Evolutionary conservation across 2,113 vertebrate species (phyloP), one percentile per base, ranked within the genome.

Genomic region (Argyrosomus japonicus): DNA sequence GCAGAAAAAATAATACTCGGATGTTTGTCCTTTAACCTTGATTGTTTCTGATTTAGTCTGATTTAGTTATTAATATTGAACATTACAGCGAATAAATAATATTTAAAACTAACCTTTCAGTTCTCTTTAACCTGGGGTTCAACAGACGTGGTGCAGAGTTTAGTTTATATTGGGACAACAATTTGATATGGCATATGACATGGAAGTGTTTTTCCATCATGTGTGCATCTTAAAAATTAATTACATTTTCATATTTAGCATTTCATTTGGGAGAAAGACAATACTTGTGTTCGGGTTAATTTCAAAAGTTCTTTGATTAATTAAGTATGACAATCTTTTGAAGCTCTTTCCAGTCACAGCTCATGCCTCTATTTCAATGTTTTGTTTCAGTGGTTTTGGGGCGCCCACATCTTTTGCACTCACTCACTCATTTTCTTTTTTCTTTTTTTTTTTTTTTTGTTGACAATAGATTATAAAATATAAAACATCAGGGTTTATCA

Each of bases 391-490:
- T 14, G n/a, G 13, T 45, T 29, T 36, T 60, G 19, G 2, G 69
- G 11, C 25, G 3, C 12, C 6, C 3, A 6, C 6, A 14, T 53
- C 1, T 48, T 62, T 57, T 62, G 45, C 11, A 47, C 43, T 4
- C 13, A 25, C 29, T 27, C 5, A 58, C 43, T 23, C 10, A 12
- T n/a, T 68, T 21, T n/a, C n/a, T n/a, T n/a, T n/a, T n/a, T n/a
- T n/a, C n/a, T n/a, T 25, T 29, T 56, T 13, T 15, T 11, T 40
- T 27, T n/a, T 17, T 15, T 0, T 40, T 64, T 25, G 32, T 14
- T 48, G 43, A 36, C 17, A 67, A 60, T 27, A 45, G 29, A 80
- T 48, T 36, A 19, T 51, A 36, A 68, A 72, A 62, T 48, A 8
- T 14, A 27, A 60, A 18, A 45, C 11, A 56, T 69, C 14, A 23